phyloP scores from a whole-genome alignment of 1,140 invertebrate genomes.

The Saccostrea glomerata region DNA sequence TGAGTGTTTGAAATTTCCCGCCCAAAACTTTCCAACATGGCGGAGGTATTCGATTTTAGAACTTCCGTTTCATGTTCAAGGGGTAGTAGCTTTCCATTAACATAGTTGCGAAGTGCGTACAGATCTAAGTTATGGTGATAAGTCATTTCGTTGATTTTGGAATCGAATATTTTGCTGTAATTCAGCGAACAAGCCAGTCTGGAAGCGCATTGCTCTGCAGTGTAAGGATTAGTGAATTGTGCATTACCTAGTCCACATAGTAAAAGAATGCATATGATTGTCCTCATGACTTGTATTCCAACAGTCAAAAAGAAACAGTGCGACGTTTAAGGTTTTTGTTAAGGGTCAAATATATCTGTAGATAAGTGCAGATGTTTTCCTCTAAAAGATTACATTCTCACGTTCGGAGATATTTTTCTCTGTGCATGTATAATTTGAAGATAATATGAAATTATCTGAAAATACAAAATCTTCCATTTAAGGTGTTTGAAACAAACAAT shows the following conservation, averaged over 20 bases:
- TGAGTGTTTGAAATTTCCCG: conserved; percentile 33
- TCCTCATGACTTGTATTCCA: no score
- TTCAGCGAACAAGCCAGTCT: conserved; percentile 44
- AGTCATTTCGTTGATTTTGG: conserved; percentile 41
- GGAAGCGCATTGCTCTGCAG: conserved; percentile 35
- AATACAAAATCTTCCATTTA: no score
- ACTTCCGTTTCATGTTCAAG: conserved; percentile 38
- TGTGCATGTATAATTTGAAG: no score
- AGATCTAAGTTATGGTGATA: conserved; percentile 39
- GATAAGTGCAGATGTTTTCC: conserved; percentile 4
- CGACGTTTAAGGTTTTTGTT: neutral
- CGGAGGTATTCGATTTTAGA: conserved; percentile 27
- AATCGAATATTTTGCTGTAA: conserved; percentile 41
- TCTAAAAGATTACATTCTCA: neutral
- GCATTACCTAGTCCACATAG: neutral
- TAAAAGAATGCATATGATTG: neutral
- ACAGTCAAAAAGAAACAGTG: neutral
- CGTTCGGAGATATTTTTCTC: no score
- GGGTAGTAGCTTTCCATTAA: neutral
- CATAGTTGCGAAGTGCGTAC: conserved; percentile 24
- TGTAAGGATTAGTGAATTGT: neutral
- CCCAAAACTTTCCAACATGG: neutral
- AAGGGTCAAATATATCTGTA: neutral
- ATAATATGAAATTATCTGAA: no score
- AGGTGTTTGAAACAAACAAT: no score